Percentiles rank a stretch among this genome's conserved stretches.
phyloP scores from a whole-genome alignment of 2,888 invertebrate species.

The Strigamia transsilvanica region DNA sequence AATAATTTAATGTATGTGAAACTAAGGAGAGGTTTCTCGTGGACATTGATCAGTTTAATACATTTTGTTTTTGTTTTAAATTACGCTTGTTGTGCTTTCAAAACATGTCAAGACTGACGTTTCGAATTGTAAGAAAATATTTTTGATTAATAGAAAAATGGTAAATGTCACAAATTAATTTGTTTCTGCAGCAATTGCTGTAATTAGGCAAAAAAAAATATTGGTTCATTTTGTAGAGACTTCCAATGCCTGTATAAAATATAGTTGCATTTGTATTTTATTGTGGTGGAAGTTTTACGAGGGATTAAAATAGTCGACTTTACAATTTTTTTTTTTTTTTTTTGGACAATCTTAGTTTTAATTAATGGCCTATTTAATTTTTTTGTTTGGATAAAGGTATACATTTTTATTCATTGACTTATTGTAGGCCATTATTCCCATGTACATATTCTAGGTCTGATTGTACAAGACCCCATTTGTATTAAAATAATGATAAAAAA shows the following conservation, averaged over 20 bases:
- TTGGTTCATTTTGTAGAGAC: constrained; percentile 31
- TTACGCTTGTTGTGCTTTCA: constrained; percentile 1
- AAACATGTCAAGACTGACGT: constrained; percentile 3
- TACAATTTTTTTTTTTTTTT: constrained; percentile 36
- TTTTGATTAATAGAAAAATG: constrained; percentile 16
- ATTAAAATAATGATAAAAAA: constrained; percentile 49
- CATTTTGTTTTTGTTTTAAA: background rate
- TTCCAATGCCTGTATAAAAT: constrained; percentile 51
- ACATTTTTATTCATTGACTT: constrained; percentile 42
- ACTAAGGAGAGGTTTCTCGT: constrained; percentile 37
- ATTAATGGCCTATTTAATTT: constrained; percentile 41
- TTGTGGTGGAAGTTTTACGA: constrained; percentile 50
- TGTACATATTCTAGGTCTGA: constrained; percentile 52
- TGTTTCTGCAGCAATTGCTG: constrained; percentile 1
- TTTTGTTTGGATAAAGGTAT: constrained; percentile 43
- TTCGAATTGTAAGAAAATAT: constrained; percentile 13
- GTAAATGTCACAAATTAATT: constrained; percentile 37
- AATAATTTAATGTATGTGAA: constrained; percentile 44
- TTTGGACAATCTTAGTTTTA: constrained; percentile 47
- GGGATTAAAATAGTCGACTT: constrained; percentile 48
- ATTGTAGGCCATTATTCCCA: constrained; percentile 50
- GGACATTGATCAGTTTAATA: constrained; percentile 29
- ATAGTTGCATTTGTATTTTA: constrained; percentile 52
- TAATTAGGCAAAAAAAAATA: background rate
- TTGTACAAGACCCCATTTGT: constrained; percentile 52